Base-by-base conservation (phyloP, 2,113 vertebrate species). In the Podilymbus podiceps region DNA sequence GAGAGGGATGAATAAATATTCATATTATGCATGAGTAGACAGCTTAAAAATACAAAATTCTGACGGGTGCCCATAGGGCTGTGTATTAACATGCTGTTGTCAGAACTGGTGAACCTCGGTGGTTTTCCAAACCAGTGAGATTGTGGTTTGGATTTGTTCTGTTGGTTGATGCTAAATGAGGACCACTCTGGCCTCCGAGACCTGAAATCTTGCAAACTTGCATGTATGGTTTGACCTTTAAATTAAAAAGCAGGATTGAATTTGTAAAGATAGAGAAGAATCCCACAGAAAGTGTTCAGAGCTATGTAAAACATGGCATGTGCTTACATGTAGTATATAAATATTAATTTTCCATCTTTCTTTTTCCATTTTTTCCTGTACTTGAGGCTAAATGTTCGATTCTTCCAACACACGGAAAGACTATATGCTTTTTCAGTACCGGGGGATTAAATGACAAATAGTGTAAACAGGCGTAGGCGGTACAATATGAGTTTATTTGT, bases 31-130 rank as follows among this genome's bases (percentile, higher is more conserved):
- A 80, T 71, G 60, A 97, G 68, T 25, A 90, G 90, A 83, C 84
- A 89, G 91, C 89, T 97, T 95, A 95, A 92, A 95, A 84, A 91
- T 67, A 53, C 31, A 79, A 78, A 76, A 82, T 94, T 77, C 85
- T 95, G 93, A 95, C 50, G 58, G 90, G 93, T 93, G 72, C 95
- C 94, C 87, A 93, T 50, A 84, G 97, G 95, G 92, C 77, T 96
- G 88, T 38, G 91, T 74, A 68, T 96, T 88, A 91, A 83, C 87
- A 78, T 91, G 73, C 87, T 81, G 42, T 81, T 90, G 52, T 90
- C 95, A 91, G 88, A 85, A 89, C 95, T 89, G 89, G 86, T 84
- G 91, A 96, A 31, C 93, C 93, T 91, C 8, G 4, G 89, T 87
- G 76, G 84, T 76, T 95, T 96, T 84, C 87, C 24, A 19, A 74